Evolutionary conservation across 2,113 vertebrate genomes (phyloP), one percentile per base, ranked within the genome.

Genomic region (Leucoraja erinaceus): DNA sequence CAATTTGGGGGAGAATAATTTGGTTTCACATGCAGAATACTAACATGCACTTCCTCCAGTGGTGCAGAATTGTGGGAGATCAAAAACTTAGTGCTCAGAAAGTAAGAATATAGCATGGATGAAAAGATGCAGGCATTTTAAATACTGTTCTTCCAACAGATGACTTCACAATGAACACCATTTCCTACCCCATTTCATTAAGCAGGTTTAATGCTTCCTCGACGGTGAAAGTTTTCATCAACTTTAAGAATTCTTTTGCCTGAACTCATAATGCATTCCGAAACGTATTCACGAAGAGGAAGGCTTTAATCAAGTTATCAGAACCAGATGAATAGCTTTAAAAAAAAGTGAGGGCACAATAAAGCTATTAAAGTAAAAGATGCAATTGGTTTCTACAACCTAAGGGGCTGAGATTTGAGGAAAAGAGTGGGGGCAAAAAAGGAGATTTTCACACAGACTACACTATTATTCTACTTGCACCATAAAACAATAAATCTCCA

Each of bases 401-500:
- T 72, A 70, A 72, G 68, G 90, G 68, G 59, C 28, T 63, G 28
- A 6, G 83, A 31, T 63, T 88, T 63, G 56, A 88, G n/a, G 83
- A 61, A 88, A 12, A 59, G 83, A 88, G 59, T 63, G 59, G 59
- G 56, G 59, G 61, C 38, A 5, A 54, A n/a, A 70, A 28, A 91
- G 8, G 10, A 95, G 94, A 94, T 95, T 95, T 97, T 97, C 95
- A 96, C 93, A 93, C 94, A 92, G 70, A 94, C 54, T 94, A 93
- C 93, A 63, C 93, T 93, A 95, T 95, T 94, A 95, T 95, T 95
- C 95, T 95, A 94, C 93, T 95, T 95, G 93, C 94, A 95, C 96
- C 95, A 95, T 95, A 96, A 97, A 97, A 95, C 93, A 94, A 96
- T 96, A 97, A 96, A 97, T 96, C 94, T 96, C 93, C 74, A 94